Conservation (phyloP, 2,113 vertebrate genomes). For the Steatornis caripensis region DNA sequence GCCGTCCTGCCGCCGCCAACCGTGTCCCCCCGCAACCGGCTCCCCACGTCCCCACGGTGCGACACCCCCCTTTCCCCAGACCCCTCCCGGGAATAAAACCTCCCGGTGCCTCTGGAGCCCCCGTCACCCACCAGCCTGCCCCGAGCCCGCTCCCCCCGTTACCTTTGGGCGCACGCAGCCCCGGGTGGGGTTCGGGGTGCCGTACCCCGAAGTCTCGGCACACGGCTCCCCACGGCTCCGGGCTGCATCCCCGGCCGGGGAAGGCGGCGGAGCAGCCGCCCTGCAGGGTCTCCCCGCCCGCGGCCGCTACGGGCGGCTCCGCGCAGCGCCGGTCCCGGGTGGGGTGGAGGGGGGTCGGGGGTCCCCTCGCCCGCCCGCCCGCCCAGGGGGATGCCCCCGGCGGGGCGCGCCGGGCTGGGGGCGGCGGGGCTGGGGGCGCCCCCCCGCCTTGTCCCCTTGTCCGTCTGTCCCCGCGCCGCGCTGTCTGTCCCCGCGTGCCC, state of each 20-base stretch:
- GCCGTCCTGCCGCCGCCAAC: background rate
- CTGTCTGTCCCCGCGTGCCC: background rate
- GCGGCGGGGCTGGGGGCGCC: too few species aligned
- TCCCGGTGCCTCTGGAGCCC: background rate
- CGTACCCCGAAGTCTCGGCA: background rate
- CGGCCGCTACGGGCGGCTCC: too few species aligned
- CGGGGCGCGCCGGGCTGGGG: background rate
- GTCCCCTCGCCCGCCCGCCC: too few species aligned
- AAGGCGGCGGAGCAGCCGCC: background rate
- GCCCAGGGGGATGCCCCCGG: too few species aligned
- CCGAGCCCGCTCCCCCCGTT: background rate
- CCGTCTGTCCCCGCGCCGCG: background rate
- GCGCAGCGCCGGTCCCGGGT: background rate
- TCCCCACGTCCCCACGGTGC: background rate
- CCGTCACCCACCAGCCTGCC: too few species aligned
- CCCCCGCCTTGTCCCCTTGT: background rate
- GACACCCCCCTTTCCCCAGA: background rate
- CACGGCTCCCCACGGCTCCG: background rate
- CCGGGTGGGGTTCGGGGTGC: background rate
- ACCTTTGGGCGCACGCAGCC: background rate
- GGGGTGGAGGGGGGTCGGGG: too few species aligned
- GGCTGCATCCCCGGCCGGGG: background rate
- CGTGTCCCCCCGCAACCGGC: background rate
- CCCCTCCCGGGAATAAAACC: background rate
- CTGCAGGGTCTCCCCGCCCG: background rate